A percentile compares a stretch with the other conserved stretches of the same genome.
Evolutionary conservation across 2,888 invertebrate species (phyloP).

Genomic region (Galerucella pusilla): DNA sequence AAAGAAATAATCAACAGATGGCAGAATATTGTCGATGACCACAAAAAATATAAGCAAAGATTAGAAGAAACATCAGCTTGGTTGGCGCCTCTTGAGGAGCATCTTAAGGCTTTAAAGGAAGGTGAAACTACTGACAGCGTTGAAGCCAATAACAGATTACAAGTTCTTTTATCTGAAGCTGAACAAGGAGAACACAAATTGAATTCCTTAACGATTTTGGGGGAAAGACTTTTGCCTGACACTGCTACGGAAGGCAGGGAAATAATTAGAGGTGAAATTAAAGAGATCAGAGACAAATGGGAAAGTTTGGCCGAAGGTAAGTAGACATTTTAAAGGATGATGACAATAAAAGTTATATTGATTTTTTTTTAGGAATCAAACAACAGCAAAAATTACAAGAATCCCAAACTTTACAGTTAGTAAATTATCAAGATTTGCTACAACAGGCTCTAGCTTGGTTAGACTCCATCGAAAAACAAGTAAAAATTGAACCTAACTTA

Average conservation of each 20-base stretch:
- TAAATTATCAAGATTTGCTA: slow-evolving; percentile 86
- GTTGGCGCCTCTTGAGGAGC: slow-evolving; percentile 81
- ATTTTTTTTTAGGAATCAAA: slow-evolving; percentile 67
- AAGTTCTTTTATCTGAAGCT: slow-evolving; percentile 80
- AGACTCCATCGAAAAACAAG: slow-evolving; percentile 82
- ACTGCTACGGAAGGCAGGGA: slow-evolving; percentile 93
- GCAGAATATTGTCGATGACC: slow-evolving; percentile 85
- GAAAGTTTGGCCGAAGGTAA: slow-evolving; percentile 83
- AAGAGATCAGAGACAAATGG: slow-evolving; percentile 86
- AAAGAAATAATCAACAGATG: slow-evolving; percentile 89
- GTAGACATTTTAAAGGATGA: slow-evolving; percentile 9
- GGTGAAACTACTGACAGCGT: slow-evolving; percentile 70
- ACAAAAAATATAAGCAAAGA: slow-evolving; percentile 81
- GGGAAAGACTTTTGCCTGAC: slow-evolving; percentile 91
- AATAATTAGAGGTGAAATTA: slow-evolving; percentile 84
- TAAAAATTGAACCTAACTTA: slow-evolving; percentile 77
- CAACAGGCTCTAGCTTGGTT: slow-evolving; percentile 88
- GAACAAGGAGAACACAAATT: slow-evolving; percentile 88
- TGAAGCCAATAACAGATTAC: slow-evolving; percentile 76
- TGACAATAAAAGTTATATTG: slow-evolving; percentile 11
- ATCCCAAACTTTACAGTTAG: slow-evolving; percentile 83
- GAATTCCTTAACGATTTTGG: slow-evolving; percentile 77
- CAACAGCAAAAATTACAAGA: slow-evolving; percentile 88
- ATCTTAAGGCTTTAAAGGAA: slow-evolving; percentile 74
- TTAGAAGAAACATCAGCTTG: slow-evolving; percentile 80